Base-by-base conservation (phyloP, 2,888 invertebrate species). In the Drosophila planitibia region DNA sequence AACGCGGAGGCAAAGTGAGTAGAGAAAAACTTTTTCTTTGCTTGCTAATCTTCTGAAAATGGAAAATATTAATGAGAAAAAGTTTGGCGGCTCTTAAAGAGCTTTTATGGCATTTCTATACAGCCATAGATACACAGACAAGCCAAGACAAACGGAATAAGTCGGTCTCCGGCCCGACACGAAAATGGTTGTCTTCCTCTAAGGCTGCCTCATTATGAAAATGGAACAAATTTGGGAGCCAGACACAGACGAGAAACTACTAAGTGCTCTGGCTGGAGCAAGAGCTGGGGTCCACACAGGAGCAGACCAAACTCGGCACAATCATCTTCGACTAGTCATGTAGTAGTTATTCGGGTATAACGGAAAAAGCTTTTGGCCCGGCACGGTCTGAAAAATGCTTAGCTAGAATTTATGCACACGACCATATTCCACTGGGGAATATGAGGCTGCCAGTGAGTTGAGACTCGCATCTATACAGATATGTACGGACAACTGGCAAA, bases 11-110 rank as follows among this genome's bases (percentile, higher is more conserved):
- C 44, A 52, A 39, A n/a, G 58, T 51, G 52, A 63, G 61, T 49
- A 14, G 65, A 69, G 47, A 19, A 63, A 55, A 82, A 70, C 71
- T 62, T 76, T 84, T 85, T 70, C 61, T 68, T 61, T 58, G 66
- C 69, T 86, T 72, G 72, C 62, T 89, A 89, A 89, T 89, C 84
- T 90, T 60, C 72, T 30, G 84, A 79, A 83, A 90, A 89, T 75
- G 79, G 69, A 89, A 81, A 90, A 81, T 90, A 89, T 89, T 90
- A 86, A 86, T 90, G 84, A 89, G 89, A 55, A 86, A 85, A 89
- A 90, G 76, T 86, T 90, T 79, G 61, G 71, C 39, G 49, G 52
- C 57, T 54, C 55, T 37, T 33, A 37, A 60, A 65, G 58, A 71
- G 73, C 63, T 90, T 90, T 85, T 85, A 89, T 86, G 68, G 52